Conservation (phyloP, 2,797 vertebrate species). For the Leucoraja ocellata region DNA sequence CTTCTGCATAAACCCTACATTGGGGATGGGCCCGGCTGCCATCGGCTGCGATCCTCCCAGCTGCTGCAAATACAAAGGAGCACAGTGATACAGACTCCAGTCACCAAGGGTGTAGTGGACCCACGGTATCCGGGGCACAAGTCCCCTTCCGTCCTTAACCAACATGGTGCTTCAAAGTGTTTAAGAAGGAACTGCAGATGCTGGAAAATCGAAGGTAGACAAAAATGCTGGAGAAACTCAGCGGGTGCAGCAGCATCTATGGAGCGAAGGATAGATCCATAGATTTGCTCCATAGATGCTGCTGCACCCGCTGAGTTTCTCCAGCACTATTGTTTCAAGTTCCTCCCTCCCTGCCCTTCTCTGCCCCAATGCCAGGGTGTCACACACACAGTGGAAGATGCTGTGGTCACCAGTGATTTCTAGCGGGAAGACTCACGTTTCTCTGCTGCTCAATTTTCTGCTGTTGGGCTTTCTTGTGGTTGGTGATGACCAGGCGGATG, state of each 20-base stretch:
- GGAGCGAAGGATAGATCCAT: too few species aligned
- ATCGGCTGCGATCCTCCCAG: slow-evolving; percentile 55
- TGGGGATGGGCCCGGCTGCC: slow-evolving; percentile 59
- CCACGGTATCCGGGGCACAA: too few species aligned
- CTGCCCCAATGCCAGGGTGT: not conserved
- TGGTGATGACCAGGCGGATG: slow-evolving; percentile 93
- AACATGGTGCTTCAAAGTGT: too few species aligned
- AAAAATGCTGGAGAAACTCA: too few species aligned
- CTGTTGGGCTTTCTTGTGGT: slow-evolving; percentile 91
- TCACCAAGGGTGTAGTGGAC: not conserved
- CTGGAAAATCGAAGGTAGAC: too few species aligned
- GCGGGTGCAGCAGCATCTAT: too few species aligned
- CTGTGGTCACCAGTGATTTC: not conserved
- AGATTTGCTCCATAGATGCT: too few species aligned
- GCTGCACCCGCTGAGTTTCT: too few species aligned
- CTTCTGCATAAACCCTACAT: slow-evolving; percentile 68
- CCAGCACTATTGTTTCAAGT: not conserved
- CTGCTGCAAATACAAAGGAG: slow-evolving; percentile 43
- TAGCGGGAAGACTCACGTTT: slow-evolving; percentile 50
- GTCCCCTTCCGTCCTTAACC: too few species aligned
- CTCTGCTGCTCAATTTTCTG: slow-evolving; percentile 65
- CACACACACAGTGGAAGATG: not conserved
- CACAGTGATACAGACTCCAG: too few species aligned
- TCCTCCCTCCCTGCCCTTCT: too few species aligned
- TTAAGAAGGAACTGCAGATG: too few species aligned